phyloP scores from a whole-genome alignment of 2,797 vertebrate genomes.

The Yasuhikotakia modesta region DNA sequence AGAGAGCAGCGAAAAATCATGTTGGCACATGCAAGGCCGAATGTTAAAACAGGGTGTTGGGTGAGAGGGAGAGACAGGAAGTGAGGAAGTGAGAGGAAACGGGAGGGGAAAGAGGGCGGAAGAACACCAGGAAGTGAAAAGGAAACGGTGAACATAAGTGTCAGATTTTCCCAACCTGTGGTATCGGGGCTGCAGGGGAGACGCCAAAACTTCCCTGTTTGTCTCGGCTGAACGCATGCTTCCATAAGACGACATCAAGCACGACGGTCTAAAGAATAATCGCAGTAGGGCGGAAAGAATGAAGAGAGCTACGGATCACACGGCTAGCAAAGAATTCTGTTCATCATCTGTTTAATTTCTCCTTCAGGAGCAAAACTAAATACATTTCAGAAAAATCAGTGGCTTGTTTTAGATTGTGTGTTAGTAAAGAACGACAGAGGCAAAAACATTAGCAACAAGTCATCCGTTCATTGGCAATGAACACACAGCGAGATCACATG shows the following conservation, averaged over 20 bases:
- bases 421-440: constrained; percentile 60
- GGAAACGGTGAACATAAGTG: constrained; percentile 68
- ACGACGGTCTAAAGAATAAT: constrained; percentile 94
- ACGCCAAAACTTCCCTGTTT: constrained; percentile 90
- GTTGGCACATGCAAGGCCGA: constrained; percentile 61
- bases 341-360: constrained; percentile 44
- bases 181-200: constrained; percentile 82
- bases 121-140: constrained; percentile 61
- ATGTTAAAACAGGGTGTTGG: constrained; percentile 45
- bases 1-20: constrained; percentile 54
- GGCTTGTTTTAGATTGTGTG: constrained; percentile 47
- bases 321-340: constrained; percentile 51
- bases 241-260: constrained; percentile 98
- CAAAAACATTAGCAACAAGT: neutral
- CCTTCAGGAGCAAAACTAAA: constrained; percentile 41
- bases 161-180: constrained; percentile 92
- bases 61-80: constrained; percentile 21
- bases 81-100: constrained; percentile 7
- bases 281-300: constrained; percentile 83
- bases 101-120: neutral
- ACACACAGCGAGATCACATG: constrained; percentile 4
- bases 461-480: constrained; percentile 13
- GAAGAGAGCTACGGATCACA: constrained; percentile 81
- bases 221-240: constrained; percentile 97
- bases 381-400: constrained; percentile 41